Percentiles rank a stretch among this genome's conserved stretches.
Conservation (phyloP, 2,888 invertebrate species). For the Glaucopsyche alexis region DNA sequence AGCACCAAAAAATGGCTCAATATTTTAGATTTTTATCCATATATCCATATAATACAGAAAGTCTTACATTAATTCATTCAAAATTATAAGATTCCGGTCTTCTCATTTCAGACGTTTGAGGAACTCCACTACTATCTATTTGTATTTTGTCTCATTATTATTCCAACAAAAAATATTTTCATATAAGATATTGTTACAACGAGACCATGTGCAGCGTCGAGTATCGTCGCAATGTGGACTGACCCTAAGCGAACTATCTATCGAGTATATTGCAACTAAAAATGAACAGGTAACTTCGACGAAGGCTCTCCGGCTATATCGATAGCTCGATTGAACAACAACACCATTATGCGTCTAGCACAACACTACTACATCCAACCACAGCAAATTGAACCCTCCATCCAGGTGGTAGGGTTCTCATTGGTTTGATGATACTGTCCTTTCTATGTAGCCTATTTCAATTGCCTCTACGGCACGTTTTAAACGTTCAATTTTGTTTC, state of each 20-base stretch:
- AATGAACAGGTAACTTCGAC: slow-evolving; percentile 1
- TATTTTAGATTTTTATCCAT: too few relatives aligned
- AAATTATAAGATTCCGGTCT: too few relatives aligned
- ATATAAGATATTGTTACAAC: too few relatives aligned
- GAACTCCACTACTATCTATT: too few relatives aligned
- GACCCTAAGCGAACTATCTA: not conserved
- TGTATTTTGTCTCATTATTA: too few relatives aligned
- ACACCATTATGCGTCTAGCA: not conserved
- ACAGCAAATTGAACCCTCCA: not conserved
- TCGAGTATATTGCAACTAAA: not conserved
- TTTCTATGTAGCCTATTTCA: slow-evolving; percentile 10
- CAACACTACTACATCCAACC: not conserved
- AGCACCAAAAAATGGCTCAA: too few relatives aligned
- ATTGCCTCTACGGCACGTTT: slow-evolving; percentile 8
- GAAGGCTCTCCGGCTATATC: not conserved
- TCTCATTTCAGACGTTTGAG: too few relatives aligned
- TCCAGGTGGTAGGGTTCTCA: not conserved
- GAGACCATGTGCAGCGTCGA: too few relatives aligned
- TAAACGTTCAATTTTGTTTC: slow-evolving; percentile 23
- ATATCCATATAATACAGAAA: too few relatives aligned
- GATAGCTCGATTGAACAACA: slow-evolving; percentile 11
- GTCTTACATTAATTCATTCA: too few relatives aligned
- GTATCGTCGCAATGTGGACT: too few relatives aligned
- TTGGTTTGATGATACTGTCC: not conserved
- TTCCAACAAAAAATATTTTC: too few relatives aligned